A percentile compares a stretch with the other conserved stretches of the same genome.
Evolutionary conservation across 2,113 vertebrate genomes (phyloP).

Genomic region (Ondatra zibethicus): DNA sequence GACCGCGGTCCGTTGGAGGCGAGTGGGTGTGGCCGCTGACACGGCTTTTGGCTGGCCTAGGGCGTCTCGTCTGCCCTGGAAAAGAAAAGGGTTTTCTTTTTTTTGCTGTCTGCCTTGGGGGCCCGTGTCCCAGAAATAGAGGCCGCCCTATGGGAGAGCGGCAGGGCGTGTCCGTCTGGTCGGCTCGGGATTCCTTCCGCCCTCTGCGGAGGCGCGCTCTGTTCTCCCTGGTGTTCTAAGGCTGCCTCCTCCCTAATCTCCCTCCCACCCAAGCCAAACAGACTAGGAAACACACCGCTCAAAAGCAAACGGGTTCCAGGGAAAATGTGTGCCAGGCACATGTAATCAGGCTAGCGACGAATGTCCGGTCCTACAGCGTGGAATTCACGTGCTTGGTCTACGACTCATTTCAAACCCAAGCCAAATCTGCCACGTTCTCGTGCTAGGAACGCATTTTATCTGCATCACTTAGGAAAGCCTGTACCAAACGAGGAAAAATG

Average conservation of each 20-base stretch:
- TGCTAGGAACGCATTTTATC: conserved; percentile 11
- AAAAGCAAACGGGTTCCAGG: not conserved
- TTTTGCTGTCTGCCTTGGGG: not conserved
- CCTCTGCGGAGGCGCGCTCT: not conserved
- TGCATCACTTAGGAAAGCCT: not conserved
- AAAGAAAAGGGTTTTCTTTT: not conserved
- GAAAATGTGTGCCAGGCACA: not conserved
- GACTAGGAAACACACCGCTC: not conserved
- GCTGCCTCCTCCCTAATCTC: not conserved
- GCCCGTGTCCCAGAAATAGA: not conserved
- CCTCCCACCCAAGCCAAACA: not conserved
- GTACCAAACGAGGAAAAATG: conserved; percentile 23
- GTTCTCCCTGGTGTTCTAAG: not conserved
- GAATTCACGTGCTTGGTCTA: not conserved
- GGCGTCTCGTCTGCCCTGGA: not conserved
- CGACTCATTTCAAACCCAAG: not conserved
- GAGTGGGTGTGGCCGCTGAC: not conserved
- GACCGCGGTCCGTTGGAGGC: fast-evolving
- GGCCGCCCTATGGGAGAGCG: not conserved
- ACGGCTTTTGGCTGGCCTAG: fast-evolving
- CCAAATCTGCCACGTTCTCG: not conserved
- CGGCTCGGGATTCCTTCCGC: not conserved
- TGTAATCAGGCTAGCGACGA: not conserved
- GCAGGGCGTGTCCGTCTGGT: not conserved
- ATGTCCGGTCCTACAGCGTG: not conserved